Base-by-base conservation (phyloP, 2,113 vertebrate genomes). In the Calidris pygmaea region DNA sequence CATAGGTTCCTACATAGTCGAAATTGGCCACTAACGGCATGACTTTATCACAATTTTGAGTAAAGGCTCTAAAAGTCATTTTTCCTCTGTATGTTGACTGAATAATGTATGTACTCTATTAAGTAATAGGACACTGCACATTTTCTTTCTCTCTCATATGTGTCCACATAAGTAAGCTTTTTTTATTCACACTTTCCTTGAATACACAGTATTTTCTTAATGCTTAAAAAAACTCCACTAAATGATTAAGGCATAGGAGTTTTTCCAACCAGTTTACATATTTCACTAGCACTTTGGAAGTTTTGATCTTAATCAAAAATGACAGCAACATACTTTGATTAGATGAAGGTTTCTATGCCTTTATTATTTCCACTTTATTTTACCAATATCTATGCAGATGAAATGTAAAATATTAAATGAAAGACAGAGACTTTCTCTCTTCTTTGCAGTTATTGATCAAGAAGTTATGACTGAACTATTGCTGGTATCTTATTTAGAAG, bases 361-460 rank as follows among this genome's bases (percentile, higher is more conserved):
- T 96, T 95, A 94, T 94, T 67, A 74, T 90, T 97, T 95, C 79
- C 79, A 89, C 59, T 96, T 89, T 87, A 97, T 96, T 96, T 96
- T 79, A 84, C 70, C 72, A 91, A 91, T 91, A 96, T 92, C 91
- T 96, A 95, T 96, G 95, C 60, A 97, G 96, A 96, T 92, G 19
- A 65, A 95, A 94, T 94, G 50, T 93, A 97, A 97, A 98, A 96
- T 96, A 96, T 95, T 95, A 94, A 92, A 80, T 39, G 23, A 94
- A 60, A 93, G 48, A 34, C 39, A 37, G 22, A 73, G 19, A 86
- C 18, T 60, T 93, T 90, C 5, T 79, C 22, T 24, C 13, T 94
- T 15, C 35, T 97, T 97, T 96, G 63, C 65, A 92, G 34, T 96
- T 97, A 80, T 41, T 93, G 94, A 97, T 97, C 93, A 95, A 93